These are phyloP conservation scores for Chelonia mydas DNA, from an alignment of 2,797 vertebrate species.

Conservation along the genomic window DNA sequence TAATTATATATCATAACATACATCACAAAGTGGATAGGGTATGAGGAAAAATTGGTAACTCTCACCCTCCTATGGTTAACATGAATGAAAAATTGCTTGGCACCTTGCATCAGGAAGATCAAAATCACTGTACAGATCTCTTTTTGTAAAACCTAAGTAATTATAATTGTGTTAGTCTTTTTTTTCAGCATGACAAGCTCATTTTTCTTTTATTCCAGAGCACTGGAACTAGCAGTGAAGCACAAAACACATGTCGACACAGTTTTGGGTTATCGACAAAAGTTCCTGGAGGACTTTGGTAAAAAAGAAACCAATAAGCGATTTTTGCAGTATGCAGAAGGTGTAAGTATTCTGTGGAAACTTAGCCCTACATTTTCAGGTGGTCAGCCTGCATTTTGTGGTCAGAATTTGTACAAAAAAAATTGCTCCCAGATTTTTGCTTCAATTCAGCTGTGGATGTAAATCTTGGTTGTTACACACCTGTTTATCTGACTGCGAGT, in stretches of 20 bases:
- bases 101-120: conserved; percentile 3
- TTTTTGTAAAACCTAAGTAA: neutral
- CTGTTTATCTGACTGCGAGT: neutral
- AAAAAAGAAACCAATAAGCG: conserved; percentile 95
- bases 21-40: neutral
- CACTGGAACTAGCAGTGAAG: conserved; percentile 95
- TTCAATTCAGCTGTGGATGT: neutral
- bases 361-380: neutral
- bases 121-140: neutral
- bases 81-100: neutral
- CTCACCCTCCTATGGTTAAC: neutral
- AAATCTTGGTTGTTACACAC: neutral
- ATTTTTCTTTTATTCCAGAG: conserved; percentile 82
- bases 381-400: neutral
- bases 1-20: neutral
- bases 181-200: conserved; percentile 20
- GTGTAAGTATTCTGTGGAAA: conserved; percentile 82
- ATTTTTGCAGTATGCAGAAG: conserved; percentile 94
- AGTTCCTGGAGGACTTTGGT: conserved; percentile 90
- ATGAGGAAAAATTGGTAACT: neutral
- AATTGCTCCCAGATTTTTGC: neutral
- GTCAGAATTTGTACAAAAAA: neutral
- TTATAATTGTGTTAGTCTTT: conserved; percentile 34
- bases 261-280: conserved; percentile 92
- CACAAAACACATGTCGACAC: conserved; percentile 99